Base-by-base conservation (phyloP, 2,797 vertebrate genomes). In the Discoglossus pictus region DNA sequence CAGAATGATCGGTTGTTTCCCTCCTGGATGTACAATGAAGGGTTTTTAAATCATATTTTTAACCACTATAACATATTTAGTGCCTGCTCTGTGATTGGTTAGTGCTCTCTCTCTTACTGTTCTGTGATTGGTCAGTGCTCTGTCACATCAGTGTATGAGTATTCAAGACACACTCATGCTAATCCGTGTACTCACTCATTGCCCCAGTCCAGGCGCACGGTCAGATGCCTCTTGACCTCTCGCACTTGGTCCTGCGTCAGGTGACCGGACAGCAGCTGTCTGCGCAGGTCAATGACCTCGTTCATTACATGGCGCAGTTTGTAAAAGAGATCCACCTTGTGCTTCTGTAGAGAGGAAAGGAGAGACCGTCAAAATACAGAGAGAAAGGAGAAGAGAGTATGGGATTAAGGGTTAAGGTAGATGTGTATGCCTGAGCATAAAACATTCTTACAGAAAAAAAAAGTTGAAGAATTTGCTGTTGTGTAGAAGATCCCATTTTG, bases 241-340 rank as follows among this genome's bases (percentile, higher is more conserved):
- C 95, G 92, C 72, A 94, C 91, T 88, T 99, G 97, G 79, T 99
- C 97, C 86, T 99, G 97, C 6, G 96, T 96, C 76, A 99, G 91
- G 84, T 99, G 97, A 74, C 96, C 96, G 71, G 96, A 97, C 50
- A 98, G 94, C 79, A 99, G 92, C 86, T 99, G 97, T 79, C 97
- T 89, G 42, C 97, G 93, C 44, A 99, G 89, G 88, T 99, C 97
- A 78, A 98, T 94, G 79, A 99, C 92, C 82, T 99, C 97, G 23
- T 95, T 98, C 97, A 99, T 99, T 86, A 99, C 97, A 74, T 99
- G 97, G 11, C 97, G 96, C 39, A 99, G 91, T 63, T 99, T 99
- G 85, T 97, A 97, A 88, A 99, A 99, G 61, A 99, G 94, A 86
- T 98, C 97, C 75, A 98, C 94, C 82, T 98, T 98, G 83, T 99